Evolutionary conservation across 2,113 vertebrate genomes (phyloP).

Genomic region (Triplophysa dalaica): DNA sequence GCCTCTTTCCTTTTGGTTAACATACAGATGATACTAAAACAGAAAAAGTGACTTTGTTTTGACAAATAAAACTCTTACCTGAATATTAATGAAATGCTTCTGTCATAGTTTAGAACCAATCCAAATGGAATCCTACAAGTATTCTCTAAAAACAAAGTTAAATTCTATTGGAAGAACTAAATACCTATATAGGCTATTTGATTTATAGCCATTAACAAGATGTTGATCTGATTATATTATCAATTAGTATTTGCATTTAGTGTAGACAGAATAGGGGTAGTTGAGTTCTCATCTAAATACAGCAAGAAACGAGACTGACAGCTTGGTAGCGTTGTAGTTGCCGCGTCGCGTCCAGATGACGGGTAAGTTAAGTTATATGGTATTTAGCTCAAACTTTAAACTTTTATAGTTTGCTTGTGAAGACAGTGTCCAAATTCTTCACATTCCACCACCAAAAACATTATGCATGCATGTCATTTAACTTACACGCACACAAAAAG

Average conservation of each 20-base stretch:
- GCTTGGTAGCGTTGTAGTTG: not conserved
- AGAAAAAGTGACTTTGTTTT: too few species aligned
- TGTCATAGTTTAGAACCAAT: not conserved
- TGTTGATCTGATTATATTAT: too few species aligned
- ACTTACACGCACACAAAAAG: not conserved
- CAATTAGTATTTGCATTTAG: too few species aligned
- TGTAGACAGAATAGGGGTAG: too few species aligned
- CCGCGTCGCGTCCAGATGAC: not conserved
- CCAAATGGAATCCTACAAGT: too few species aligned
- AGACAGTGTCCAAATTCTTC: not conserved
- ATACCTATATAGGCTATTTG: too few species aligned
- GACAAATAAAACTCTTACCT: not conserved
- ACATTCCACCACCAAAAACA: not conserved
- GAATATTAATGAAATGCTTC: not conserved
- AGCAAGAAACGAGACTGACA: not conserved
- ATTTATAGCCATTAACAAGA: too few species aligned
- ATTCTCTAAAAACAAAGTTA: too few species aligned
- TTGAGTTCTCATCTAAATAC: too few species aligned
- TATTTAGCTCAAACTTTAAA: conserved; percentile 7
- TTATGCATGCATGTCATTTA: not conserved
- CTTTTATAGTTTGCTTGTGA: conserved; percentile 17
- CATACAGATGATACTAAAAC: not conserved
- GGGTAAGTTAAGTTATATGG: not conserved
- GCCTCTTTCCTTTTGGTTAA: not conserved
- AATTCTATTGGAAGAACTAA: too few species aligned